Evolutionary conservation across 1,140 invertebrate genomes (phyloP), one percentile per base, ranked within the genome.

Genomic region (Mylabris phalerata): DNA sequence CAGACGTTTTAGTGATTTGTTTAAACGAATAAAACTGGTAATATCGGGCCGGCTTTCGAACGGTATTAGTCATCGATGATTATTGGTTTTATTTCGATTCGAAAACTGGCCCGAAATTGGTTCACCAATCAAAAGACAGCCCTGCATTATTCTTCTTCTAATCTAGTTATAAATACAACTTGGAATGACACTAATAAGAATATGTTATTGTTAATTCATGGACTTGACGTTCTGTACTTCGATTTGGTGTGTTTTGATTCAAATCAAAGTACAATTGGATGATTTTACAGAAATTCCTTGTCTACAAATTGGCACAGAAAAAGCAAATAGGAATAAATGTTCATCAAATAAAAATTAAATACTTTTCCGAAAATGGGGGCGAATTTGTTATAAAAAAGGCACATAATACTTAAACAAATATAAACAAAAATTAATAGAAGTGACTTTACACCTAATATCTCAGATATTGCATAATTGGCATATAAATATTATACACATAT

Each of bases 161-260:
- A 66, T 67, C 67, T 70, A 70, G 56, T 62, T 45, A 67, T 62
- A 67, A 66, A 64, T 68, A 70, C 59, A 67, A 68, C 32, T 61
- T 69, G 69, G 69, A 71, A 71, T 71, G 67, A 69, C 69, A 71
- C 65, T 68, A 71, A 63, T 65, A 65, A 67, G 60, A 68, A 54
- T 57, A 66, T 32, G 56, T 66, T 66, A 66, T 64, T 68, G 62
- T 62, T 70, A 61, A 50, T 63, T 50, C 47, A 54, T 59, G 60
- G 60, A 62, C 60, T 50, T 55, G 7, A 32, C 32, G 32, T 32
- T 32, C 32, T 32, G 32, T 32, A 32, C 32, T 32, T 32, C 7
- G 32, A 32, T 32, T 32, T 32, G 7, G 32, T 32, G 19, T 51
- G 44, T 49, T 55, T 42, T 50, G 45, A 27, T 57, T 49, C 46